Conservation (phyloP, 2,113 vertebrate genomes). For the Dicerorhinus sumatrensis region DNA sequence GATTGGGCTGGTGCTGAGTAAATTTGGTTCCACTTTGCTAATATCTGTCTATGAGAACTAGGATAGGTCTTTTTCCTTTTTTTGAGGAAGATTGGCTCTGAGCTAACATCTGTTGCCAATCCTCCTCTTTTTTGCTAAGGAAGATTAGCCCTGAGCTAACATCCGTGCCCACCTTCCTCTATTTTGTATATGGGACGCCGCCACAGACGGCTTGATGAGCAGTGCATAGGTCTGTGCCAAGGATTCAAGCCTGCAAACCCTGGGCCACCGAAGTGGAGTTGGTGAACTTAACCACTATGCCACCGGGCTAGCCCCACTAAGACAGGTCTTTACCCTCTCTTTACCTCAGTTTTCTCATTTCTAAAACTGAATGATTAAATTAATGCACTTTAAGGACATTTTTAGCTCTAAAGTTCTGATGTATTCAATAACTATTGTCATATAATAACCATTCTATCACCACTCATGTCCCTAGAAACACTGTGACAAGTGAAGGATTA, state of each 20-base stretch:
- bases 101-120: too few species aligned
- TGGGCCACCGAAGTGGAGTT: too few species aligned
- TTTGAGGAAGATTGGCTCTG: too few species aligned
- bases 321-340: not conserved
- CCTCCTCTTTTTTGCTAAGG: too few species aligned
- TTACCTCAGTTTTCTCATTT: constrained; percentile 50
- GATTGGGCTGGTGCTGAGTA: not conserved
- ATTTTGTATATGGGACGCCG: too few species aligned
- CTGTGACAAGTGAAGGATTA: constrained; percentile 23
- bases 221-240: too few species aligned
- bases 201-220: too few species aligned
- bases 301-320: not conserved
- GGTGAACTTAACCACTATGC: too few species aligned
- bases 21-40: constrained; percentile 11
- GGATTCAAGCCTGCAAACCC: too few species aligned
- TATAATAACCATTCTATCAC: constrained; percentile 33
- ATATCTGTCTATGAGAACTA: not conserved
- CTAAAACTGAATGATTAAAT: constrained; percentile 30
- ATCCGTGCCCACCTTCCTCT: too few species aligned
- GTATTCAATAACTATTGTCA: constrained; percentile 41
- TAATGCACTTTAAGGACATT: not conserved
- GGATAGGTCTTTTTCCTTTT: not conserved
- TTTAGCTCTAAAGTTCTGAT: not conserved
- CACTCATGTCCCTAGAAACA: not conserved
- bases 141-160: too few species aligned